phyloP scores from a whole-genome alignment of 2,113 vertebrate species.

The Plectropomus leopardus region DNA sequence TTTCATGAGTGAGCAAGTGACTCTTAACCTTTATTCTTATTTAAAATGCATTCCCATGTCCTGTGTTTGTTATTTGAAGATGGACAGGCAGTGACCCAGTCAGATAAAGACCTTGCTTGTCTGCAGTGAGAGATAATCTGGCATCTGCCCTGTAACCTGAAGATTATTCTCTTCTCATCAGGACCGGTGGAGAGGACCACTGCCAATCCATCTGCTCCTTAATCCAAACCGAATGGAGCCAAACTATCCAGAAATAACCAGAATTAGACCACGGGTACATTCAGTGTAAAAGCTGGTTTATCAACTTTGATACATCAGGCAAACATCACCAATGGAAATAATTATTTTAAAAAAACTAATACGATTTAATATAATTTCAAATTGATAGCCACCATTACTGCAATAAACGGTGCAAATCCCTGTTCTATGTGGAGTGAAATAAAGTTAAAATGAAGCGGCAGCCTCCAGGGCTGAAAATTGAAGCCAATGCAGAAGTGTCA shows the following conservation, averaged over 20 bases:
- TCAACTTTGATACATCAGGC: not conserved
- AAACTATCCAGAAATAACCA: constrained; percentile 34
- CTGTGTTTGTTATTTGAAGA: not conserved
- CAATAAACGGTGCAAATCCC: not conserved
- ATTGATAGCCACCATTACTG: not conserved
- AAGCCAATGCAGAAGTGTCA: no score
- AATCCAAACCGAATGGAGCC: constrained; percentile 55
- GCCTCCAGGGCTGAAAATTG: no score
- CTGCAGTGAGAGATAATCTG: constrained; percentile 68
- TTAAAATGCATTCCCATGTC: not conserved
- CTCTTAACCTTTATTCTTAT: not conserved
- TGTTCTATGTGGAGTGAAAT: not conserved
- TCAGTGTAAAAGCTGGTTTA: constrained; percentile 38
- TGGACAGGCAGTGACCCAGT: constrained; percentile 29
- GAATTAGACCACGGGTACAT: not conserved
- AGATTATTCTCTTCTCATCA: constrained; percentile 79
- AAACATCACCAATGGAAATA: no score
- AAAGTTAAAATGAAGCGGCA: not conserved
- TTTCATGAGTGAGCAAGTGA: not conserved
- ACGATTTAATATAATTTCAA: not conserved
- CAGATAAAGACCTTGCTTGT: constrained; percentile 52
- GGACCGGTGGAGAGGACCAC: constrained; percentile 57
- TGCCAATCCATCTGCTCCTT: constrained; percentile 72
- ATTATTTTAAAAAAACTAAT: no score
- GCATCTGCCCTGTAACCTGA: constrained; percentile 75